Conservation (phyloP, 2,888 invertebrate species). For the Sthenelais limicola region DNA sequence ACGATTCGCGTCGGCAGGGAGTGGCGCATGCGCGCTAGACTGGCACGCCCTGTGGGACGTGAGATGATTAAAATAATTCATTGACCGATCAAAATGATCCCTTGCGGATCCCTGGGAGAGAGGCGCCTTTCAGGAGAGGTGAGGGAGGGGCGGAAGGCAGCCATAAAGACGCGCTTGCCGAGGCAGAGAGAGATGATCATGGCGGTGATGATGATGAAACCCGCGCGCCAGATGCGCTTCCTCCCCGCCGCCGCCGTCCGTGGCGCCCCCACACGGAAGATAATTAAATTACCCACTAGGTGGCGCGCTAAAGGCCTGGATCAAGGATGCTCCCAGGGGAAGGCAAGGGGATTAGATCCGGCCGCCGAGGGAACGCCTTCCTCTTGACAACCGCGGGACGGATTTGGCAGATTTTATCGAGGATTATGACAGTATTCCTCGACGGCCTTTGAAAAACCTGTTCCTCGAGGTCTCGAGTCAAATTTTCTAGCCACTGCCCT, state of each 20-base stretch:
- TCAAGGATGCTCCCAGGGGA: constrained; percentile 9
- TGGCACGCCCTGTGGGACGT: constrained; percentile 31
- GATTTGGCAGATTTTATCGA: constrained; percentile 18
- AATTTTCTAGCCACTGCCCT: too few species aligned
- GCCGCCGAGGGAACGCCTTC: neutral
- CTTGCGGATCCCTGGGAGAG: too few species aligned
- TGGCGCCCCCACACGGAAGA: constrained; percentile 21
- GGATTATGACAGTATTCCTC: constrained; percentile 17
- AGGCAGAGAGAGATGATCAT: neutral
- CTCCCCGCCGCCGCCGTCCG: constrained; percentile 10
- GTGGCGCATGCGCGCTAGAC: constrained; percentile 3
- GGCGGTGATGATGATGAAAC: constrained; percentile 21
- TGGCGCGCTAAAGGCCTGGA: constrained; percentile 18
- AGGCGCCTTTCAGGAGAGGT: constrained; percentile 1
- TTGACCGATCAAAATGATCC: too few species aligned
- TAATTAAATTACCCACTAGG: constrained; percentile 34
- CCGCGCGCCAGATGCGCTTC: constrained; percentile 4
- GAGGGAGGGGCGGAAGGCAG: neutral
- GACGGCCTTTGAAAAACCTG: too few species aligned
- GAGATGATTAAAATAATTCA: constrained; percentile 39
- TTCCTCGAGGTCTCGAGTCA: too few species aligned
- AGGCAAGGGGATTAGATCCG: constrained; percentile 12
- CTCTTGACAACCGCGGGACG: constrained; percentile 1
- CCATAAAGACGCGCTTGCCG: neutral
- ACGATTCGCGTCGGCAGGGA: neutral